These are phyloP conservation scores for Hassar affinis DNA, from an alignment of 2,113 vertebrate species.

Conservation along the genomic window DNA sequence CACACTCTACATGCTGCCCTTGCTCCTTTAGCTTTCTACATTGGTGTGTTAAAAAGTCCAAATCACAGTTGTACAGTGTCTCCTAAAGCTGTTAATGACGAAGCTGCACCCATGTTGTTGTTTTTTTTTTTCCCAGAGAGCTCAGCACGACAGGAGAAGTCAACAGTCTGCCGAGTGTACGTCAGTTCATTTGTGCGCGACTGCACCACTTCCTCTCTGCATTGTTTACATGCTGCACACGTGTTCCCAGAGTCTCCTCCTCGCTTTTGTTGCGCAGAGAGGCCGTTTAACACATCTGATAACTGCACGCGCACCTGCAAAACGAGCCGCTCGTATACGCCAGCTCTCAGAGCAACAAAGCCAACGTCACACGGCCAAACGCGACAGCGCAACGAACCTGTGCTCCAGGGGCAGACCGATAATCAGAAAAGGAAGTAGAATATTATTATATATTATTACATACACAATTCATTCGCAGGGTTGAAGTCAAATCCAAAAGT, in stretches of 20 bases:
- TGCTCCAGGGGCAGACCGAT: background rate
- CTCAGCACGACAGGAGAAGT: slow-evolving; percentile 24
- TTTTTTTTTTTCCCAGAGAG: slow-evolving; percentile 4
- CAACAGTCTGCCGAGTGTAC: slow-evolving; percentile 49
- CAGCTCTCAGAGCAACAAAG: slow-evolving; percentile 16
- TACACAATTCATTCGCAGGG: background rate
- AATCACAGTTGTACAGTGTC: background rate
- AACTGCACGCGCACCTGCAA: slow-evolving; percentile 6
- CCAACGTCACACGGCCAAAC: background rate
- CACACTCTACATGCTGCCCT: background rate
- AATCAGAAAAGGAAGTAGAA: background rate
- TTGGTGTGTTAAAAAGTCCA: background rate
- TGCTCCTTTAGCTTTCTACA: background rate
- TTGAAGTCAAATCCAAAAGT: background rate
- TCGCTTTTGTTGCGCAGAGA: slow-evolving; percentile 29
- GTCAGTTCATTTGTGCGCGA: slow-evolving; percentile 62
- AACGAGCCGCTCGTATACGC: slow-evolving; percentile 5
- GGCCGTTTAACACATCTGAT: slow-evolving; percentile 29
- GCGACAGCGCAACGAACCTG: background rate
- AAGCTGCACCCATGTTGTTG: background rate
- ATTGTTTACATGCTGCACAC: slow-evolving; percentile 74
- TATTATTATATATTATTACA: background rate
- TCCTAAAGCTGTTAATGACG: background rate
- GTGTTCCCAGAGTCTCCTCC: slow-evolving; percentile 58
- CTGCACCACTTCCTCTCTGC: slow-evolving; percentile 68